phyloP scores from a whole-genome alignment of 2,797 vertebrate species.

The Rhabdomys pumilio region DNA sequence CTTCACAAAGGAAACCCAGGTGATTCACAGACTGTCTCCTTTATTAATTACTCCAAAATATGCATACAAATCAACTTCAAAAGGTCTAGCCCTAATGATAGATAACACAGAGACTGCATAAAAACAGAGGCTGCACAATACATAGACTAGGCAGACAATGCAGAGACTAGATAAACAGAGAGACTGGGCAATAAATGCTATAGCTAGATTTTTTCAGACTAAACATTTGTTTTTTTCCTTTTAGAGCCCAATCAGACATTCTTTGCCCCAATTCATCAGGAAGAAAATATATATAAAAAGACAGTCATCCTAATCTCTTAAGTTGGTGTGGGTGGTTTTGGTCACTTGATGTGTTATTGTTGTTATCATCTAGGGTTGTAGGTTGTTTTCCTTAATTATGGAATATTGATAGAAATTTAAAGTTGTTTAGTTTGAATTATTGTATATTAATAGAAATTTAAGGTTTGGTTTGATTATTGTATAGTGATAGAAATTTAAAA shows the following conservation, averaged over 20 bases:
- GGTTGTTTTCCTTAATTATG: background rate
- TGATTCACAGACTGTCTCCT: background rate
- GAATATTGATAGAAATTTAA: background rate
- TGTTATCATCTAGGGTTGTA: background rate
- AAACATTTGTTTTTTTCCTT: background rate
- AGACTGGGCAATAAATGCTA: background rate
- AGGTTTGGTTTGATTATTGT: background rate
- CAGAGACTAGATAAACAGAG: background rate
- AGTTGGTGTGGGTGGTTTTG: background rate
- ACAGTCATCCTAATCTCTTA: background rate
- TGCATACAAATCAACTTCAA: background rate
- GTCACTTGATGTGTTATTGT: background rate
- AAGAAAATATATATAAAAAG: background rate
- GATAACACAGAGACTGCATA: background rate
- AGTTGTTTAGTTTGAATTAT: background rate
- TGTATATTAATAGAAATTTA: background rate
- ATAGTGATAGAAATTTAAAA: background rate
- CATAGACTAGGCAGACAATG: background rate
- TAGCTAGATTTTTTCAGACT: background rate
- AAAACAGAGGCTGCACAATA: background rate
- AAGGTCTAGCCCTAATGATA: background rate
- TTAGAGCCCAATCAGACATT: background rate
- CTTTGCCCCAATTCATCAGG: background rate
- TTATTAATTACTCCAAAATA: background rate
- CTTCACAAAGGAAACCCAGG: background rate